Evolutionary conservation across 2,888 invertebrate species (phyloP).

Genomic region (Colostygia pectinataria): DNA sequence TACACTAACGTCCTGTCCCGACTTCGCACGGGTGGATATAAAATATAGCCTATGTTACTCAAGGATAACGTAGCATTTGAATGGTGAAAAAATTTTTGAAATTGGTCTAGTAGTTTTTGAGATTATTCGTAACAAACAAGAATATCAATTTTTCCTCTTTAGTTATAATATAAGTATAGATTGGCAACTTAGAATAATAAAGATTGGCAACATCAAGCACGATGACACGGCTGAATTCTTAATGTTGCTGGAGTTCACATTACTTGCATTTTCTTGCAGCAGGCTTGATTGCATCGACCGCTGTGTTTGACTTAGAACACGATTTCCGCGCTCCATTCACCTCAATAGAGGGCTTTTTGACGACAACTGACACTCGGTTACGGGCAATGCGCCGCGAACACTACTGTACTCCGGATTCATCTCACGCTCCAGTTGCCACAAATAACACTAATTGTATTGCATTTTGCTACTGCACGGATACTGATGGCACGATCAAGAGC

Average conservation of each 20-base stretch:
- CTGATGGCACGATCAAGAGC: constrained; percentile 42
- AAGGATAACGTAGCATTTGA: too few species aligned
- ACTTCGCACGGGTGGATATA: too few species aligned
- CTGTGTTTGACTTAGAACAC: constrained; percentile 31
- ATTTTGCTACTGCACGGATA: constrained; percentile 62
- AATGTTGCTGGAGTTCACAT: constrained; percentile 17
- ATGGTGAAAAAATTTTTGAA: too few species aligned
- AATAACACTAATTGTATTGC: constrained; percentile 76
- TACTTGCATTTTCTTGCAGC: constrained; percentile 31
- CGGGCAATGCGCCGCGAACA: constrained; percentile 66
- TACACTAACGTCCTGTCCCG: too few species aligned
- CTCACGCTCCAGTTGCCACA: constrained; percentile 80
- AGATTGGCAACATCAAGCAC: constrained; percentile 9
- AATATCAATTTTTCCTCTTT: too few species aligned
- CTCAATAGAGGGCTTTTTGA: constrained; percentile 54
- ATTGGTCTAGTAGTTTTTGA: too few species aligned
- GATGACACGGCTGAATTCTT: constrained; percentile 17
- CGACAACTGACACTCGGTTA: constrained; percentile 62
- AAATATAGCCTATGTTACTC: too few species aligned
- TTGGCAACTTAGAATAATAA: background rate
- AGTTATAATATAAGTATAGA: too few species aligned
- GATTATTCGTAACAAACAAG: too few species aligned
- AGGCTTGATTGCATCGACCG: constrained; percentile 28
- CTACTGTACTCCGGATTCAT: constrained; percentile 72
- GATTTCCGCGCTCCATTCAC: constrained; percentile 42